Evolutionary conservation across 2,113 vertebrate genomes (phyloP).

Genomic region (Corynorhinus townsendii): DNA sequence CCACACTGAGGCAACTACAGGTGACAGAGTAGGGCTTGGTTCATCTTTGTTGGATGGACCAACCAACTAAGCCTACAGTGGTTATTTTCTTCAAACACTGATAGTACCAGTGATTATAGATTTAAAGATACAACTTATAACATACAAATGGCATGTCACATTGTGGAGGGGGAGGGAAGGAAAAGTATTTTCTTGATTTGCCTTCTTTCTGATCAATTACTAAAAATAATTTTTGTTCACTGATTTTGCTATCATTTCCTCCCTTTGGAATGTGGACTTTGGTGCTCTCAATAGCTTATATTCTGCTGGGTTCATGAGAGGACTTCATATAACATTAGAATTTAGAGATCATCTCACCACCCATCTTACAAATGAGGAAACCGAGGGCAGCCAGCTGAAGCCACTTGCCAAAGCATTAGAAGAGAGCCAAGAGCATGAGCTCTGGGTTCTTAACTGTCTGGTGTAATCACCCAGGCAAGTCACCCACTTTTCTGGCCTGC

Average conservation of each 20-base stretch:
- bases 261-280: not conserved
- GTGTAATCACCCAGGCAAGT: not conserved
- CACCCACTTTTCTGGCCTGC: not conserved
- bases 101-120: not conserved
- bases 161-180: not conserved
- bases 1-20: too few species aligned
- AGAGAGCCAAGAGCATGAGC: not conserved
- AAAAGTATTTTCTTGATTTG: not conserved
- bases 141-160: not conserved
- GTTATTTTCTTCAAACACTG: not conserved
- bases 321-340: not conserved
- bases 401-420: not conserved
- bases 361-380: not conserved
- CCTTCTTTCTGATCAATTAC: not conserved
- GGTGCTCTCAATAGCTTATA: not conserved
- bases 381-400: not conserved
- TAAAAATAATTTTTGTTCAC: not conserved
- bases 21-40: fast-evolving
- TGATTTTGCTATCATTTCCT: not conserved
- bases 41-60: not conserved
- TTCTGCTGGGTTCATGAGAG: not conserved
- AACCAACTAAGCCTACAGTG: not conserved
- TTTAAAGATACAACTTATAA: not conserved
- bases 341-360: not conserved
- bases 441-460: not conserved